Percentiles rank a stretch among this genome's conserved stretches.
phyloP scores from a whole-genome alignment of 2,113 vertebrate genomes.

The Pluvianellus socialis region DNA sequence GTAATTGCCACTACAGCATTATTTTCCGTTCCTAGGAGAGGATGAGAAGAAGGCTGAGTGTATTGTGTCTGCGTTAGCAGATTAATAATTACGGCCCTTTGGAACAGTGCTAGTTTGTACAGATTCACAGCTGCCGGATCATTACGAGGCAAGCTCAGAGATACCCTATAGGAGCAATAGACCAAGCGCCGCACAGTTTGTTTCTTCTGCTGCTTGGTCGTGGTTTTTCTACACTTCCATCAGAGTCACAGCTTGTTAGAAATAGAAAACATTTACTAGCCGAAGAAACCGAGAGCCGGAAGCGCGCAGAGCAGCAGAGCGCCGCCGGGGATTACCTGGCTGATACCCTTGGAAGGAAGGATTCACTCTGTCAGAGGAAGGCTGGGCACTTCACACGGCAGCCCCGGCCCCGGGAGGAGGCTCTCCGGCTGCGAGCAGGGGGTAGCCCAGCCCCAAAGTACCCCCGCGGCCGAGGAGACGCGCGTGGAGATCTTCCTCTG shows the following conservation, averaged over 20 bases:
- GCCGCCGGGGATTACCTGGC: neutral
- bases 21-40: neutral
- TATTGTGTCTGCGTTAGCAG: constrained; percentile 29
- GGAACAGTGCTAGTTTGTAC: neutral
- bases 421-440: neutral
- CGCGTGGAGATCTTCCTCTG: neutral
- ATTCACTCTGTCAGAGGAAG: accelerated
- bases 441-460: neutral
- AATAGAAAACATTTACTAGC: constrained; percentile 18
- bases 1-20: constrained; percentile 33
- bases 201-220: neutral
- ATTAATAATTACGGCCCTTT: constrained; percentile 23
- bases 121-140: constrained; percentile 16
- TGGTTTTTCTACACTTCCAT: neutral
- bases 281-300: neutral
- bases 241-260: constrained; percentile 30
- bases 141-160: neutral
- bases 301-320: accelerated
- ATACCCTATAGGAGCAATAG: neutral
- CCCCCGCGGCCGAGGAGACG: neutral
- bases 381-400: accelerated
- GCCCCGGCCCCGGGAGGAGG: neutral
- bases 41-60: constrained; percentile 26
- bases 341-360: neutral
- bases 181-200: neutral